A percentile compares a stretch with the other conserved stretches of the same genome.
phyloP scores from a whole-genome alignment of 1,140 invertebrate species.

The Acromyrmex charruanus region DNA sequence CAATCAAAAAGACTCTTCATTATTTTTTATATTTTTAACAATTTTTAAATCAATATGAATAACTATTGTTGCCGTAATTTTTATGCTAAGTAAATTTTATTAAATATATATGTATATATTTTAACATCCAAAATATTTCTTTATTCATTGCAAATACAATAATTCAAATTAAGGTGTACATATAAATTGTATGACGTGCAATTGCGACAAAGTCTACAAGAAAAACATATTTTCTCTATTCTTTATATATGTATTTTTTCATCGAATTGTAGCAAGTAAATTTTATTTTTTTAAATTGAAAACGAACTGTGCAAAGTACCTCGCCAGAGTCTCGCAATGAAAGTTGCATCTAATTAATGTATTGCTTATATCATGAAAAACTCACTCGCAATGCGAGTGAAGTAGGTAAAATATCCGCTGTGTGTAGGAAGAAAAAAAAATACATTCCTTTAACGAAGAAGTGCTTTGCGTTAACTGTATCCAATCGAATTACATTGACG shows the following conservation, averaged over 20 bases:
- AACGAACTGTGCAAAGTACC: neutral
- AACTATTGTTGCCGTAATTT: neutral
- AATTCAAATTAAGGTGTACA: neutral
- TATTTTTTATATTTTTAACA: neutral
- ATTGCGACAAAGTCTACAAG: neutral
- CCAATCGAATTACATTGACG: slow-evolving; percentile 11
- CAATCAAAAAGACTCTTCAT: neutral
- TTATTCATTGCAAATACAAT: neutral
- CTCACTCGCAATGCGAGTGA: neutral
- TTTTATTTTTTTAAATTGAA: neutral
- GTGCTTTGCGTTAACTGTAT: neutral
- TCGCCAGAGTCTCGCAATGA: neutral
- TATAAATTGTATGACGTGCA: neutral
- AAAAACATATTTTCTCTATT: neutral
- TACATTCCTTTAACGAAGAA: neutral
- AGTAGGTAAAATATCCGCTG: neutral
- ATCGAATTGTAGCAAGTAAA: neutral
- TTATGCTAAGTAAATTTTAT: neutral
- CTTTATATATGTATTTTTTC: neutral
- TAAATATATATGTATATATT: neutral
- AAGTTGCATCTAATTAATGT: slow-evolving; percentile 20
- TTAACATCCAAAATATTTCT: neutral
- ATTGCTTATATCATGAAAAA: slow-evolving; percentile 11
- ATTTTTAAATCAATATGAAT: neutral
- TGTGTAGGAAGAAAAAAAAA: neutral